A percentile compares a stretch with the other conserved stretches of the same genome.
These are phyloP conservation scores for Agonopterix arenella DNA, from an alignment of 2,888 invertebrate species.

Conservation along the genomic window DNA sequence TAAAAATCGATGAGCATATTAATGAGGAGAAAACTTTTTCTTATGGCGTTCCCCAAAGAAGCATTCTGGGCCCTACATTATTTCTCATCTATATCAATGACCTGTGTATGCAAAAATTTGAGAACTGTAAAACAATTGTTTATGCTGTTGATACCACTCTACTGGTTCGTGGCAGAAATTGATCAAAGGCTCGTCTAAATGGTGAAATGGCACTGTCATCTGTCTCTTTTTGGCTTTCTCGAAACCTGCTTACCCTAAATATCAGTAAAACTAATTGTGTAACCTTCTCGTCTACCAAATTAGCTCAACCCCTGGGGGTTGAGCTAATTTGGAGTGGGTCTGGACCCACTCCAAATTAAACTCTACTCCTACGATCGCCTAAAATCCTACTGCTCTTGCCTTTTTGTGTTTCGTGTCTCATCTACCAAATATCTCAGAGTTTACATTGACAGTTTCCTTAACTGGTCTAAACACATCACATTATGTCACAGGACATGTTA, in stretches of 20 bases:
- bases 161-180: not conserved
- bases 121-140: not conserved
- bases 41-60: not conserved
- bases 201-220: not conserved
- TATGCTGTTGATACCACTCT: not conserved
- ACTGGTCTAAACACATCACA: not conserved
- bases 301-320: not conserved
- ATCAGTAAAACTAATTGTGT: not conserved
- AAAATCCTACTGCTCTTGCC: not conserved
- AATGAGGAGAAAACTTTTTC: not conserved
- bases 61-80: not conserved
- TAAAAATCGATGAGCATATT: no score
- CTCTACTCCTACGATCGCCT: not conserved
- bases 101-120: not conserved
- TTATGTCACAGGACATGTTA: not conserved
- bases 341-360: not conserved
- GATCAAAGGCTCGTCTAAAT: not conserved
- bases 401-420: not conserved
- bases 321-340: no score
- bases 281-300: not conserved
- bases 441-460: not conserved
- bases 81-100: not conserved
- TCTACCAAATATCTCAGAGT: slow-evolving; percentile 1
- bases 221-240: not conserved
- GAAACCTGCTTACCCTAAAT: not conserved